Evolutionary conservation across 1,140 invertebrate genomes (phyloP).

Genomic region (Drosophila tropicalis): DNA sequence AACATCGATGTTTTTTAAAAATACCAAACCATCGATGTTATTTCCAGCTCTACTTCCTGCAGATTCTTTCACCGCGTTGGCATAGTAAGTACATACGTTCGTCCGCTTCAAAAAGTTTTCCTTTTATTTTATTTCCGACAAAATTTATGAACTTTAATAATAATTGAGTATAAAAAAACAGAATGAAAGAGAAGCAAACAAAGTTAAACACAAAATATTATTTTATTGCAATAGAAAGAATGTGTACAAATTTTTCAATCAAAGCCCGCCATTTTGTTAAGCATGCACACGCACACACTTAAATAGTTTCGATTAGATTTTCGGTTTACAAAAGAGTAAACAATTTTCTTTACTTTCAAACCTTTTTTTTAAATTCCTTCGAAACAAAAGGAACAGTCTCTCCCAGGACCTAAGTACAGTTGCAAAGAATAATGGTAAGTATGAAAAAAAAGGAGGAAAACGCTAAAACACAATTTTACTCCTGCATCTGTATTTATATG

Average conservation of each 20-base stretch:
- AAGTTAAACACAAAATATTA: neutral
- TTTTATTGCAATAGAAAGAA: neutral
- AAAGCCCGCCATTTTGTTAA: constrained; percentile 6
- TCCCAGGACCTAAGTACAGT: constrained; percentile 29
- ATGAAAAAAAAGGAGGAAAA: neutral
- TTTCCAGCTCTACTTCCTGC: neutral
- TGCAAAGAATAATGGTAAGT: constrained; percentile 21
- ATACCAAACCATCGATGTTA: too few species aligned
- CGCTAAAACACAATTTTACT: constrained; percentile 2
- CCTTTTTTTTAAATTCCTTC: neutral
- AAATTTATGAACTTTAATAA: neutral
- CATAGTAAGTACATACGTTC: neutral
- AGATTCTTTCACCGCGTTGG: neutral
- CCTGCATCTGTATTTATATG: neutral
- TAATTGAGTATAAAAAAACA: neutral
- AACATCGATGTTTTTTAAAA: too few species aligned
- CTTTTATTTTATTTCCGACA: neutral
- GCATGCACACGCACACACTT: constrained; percentile 2
- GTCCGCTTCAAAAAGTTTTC: neutral
- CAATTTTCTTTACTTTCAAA: neutral
- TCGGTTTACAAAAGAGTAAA: neutral
- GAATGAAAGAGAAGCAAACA: neutral
- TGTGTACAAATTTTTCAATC: neutral
- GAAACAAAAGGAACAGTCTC: neutral
- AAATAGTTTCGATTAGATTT: neutral